Evolutionary conservation across 2,797 vertebrate species (phyloP), one percentile per base, ranked within the genome.

Genomic region (Rhynchonycteris naso): DNA sequence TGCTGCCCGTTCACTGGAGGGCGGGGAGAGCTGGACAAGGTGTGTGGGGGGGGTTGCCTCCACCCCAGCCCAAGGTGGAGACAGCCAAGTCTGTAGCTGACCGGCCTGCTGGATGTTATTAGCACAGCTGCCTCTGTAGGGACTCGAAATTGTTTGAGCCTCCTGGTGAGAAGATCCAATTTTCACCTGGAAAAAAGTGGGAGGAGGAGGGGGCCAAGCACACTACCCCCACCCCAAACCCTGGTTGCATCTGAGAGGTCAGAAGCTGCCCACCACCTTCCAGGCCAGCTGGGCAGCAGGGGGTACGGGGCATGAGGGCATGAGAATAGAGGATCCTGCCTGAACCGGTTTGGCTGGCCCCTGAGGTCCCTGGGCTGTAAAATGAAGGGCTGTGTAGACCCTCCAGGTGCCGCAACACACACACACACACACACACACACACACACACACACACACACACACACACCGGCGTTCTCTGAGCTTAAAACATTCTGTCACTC

Each of bases 141-240:
- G 84, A 88, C 92, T 65, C n/a, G 28, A 85, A 95, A 96, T 86
- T 95, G 96, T 78, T 12, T 61, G 59, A 47, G 30, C 47, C 85
- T 71, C 90, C 95, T 4, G 38, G 33, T 88, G 96, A 69, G 96
- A 93, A 96, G 85, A 92, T 95, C 22, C 74, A 96, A 86, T 95
- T 96, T 92, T 96, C 96, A 96, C 95, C 85, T 71, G 52, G 59
- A 83, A n/a, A n/a, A 33, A 58, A 12, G 54, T 8, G 2, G 38
- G 63, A 63, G 71, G 91, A 68, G 43, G 24, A 38, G 35, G 13
- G 12, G 1, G 21, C 33, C 69, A 11, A 26, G 28, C 35, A 1
- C 19, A 5, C 43, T 5, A 6, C 4, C 26, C 22, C 56, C 38
- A 2, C 16, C 43, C 38, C 7, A 0, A 33, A 2, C 16, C 47